Evolutionary conservation across 2,888 invertebrate genomes (phyloP), one percentile per base, ranked within the genome.

Genomic region (Cheilosia variabilis): DNA sequence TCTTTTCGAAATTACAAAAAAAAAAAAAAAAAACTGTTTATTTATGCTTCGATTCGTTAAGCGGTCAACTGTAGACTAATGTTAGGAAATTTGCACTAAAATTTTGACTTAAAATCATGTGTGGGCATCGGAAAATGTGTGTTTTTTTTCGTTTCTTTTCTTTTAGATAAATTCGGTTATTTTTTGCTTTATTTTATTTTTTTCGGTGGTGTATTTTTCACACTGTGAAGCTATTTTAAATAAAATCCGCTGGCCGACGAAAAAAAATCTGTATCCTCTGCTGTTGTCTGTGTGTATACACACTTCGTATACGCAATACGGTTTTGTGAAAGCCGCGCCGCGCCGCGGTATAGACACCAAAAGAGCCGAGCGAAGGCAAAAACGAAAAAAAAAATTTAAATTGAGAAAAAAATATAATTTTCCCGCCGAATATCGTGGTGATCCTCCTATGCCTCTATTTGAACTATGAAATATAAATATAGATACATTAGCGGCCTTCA

Each of bases 21-120:
- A 83, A 66, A 62, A 57, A 10, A 43, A 31, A 58, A 71, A 71
- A 83, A 66, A 62, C 24, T 57, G 37, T 78, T 58, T 62, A 83
- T 79, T 73, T 80, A 80, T 71, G 86, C 77, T 77, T 86, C 71
- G 81, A 72, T 86, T 77, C 76, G 86, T 81, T 77, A 77, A 86
- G 62, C 86, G 76, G 81, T 50, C 68, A 86, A 81, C 66, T 81
- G 71, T 72, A 81, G 86, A 86, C 86, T 86, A 84, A 84, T 75
- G 75, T 66, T 71, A 31, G 43, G 37, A 65, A 58, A 81, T 77
- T 86, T 58, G 71, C 76, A 72, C 86, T 62, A 77, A 63, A 71
- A 72, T 72, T 86, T 86, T 77, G 81, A 81, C 71, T 86, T 19
- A 57, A 72, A 77, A 76, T 86, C 66, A 80, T 80, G 81, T 86